Evolutionary conservation across 2,888 invertebrate genomes (phyloP).

Genomic region (Shargacucullia verbasci): DNA sequence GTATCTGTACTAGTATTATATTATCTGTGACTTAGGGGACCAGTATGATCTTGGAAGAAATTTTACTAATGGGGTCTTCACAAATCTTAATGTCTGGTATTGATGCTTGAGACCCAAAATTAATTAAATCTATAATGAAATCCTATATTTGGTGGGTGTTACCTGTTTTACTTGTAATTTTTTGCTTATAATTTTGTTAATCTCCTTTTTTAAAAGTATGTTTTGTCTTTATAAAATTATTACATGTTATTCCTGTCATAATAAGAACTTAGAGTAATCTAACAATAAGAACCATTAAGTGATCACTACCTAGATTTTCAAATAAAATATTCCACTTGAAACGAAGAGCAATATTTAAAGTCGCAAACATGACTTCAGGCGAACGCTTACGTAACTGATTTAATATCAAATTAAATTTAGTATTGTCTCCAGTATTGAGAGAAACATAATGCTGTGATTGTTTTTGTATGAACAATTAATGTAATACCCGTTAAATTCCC

Average conservation of each 20-base stretch:
- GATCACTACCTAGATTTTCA: slow-evolving; percentile 8
- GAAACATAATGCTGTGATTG: neutral
- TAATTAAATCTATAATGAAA: slow-evolving; percentile 1
- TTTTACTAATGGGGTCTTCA: neutral
- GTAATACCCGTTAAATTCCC: neutral
- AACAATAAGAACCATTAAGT: no score
- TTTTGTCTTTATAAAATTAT: neutral
- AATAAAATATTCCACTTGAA: slow-evolving; percentile 1
- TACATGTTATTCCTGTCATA: neutral
- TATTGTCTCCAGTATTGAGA: neutral
- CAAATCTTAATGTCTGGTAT: slow-evolving; percentile 1
- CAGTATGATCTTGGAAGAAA: slow-evolving; percentile 1
- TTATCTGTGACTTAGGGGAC: no score
- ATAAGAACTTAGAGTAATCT: no score
- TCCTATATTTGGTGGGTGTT: slow-evolving; percentile 4
- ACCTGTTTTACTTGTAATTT: neutral
- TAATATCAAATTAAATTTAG: slow-evolving; percentile 1
- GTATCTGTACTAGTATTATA: no score
- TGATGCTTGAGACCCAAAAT: slow-evolving; percentile 1
- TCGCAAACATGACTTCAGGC: slow-evolving; percentile 6
- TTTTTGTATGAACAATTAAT: neutral
- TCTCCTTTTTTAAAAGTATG: slow-evolving; percentile 5
- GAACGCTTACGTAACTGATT: slow-evolving; percentile 2
- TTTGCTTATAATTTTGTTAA: slow-evolving; percentile 4
- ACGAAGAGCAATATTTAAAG: slow-evolving; percentile 7